Evolutionary conservation across 2,888 invertebrate species (phyloP), one percentile per base, ranked within the genome.

Genomic region (Thyatira batis): DNA sequence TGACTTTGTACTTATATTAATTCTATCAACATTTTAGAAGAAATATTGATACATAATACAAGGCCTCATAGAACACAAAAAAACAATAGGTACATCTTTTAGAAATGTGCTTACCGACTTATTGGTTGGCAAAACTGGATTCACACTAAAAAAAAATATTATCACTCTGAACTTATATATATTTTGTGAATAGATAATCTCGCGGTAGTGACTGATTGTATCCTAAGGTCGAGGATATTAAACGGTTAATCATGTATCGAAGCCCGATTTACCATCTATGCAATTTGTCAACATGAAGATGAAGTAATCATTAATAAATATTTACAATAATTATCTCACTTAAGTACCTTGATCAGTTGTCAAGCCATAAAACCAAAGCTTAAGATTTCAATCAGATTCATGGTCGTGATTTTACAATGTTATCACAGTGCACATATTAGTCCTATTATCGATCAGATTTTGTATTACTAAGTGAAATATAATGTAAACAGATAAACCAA

Each of bases 161-260:
- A 17, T 39, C 8, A 39, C 6, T 39, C 17, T 17, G 6, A 17
- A 39, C 13, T 33, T 33, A 30, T 30, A 39, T 17, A 11, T 39
- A 17, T 39, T 39, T 8, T 0, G 17, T 17, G 39, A 17, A 39
- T 39, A 39, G 13, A 17, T 39, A 39, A 39, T 17, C 23, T 3
- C 3, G 23, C 23, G 23, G n/a, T 39, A 39, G 39, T 17, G 5
- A 39, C 17, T 39, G 17, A 39, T 45, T 20, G 23, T 21, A 45
- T n/a, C 6, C 3, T 46, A 25, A 46, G 46, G 25, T 46, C 46
- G 46, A 46, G 46, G 46, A 46, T 25, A 25, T 45, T 23, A n/a
- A 5, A 25, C 45, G 5, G 6, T 4, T 33, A 6, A 4, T 23
- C 23, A 4, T 23, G 33, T 33, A 33, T 33, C 33, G 33, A 13